These are phyloP conservation scores for Ephialtes manifestator DNA, from an alignment of 2,888 invertebrate species.

Conservation along the genomic window DNA sequence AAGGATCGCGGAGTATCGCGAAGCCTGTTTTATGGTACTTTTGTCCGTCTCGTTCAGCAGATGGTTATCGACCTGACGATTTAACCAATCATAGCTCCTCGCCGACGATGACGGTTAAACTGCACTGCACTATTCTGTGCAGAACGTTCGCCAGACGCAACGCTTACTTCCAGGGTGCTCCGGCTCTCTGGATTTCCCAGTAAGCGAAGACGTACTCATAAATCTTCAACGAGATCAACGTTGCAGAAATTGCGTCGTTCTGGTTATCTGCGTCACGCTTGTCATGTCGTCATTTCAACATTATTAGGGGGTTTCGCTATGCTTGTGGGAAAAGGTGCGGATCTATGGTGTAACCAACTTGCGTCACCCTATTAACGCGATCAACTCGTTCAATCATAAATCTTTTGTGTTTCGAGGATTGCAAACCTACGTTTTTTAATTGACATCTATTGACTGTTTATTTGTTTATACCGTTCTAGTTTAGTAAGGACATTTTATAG, in stretches of 20 bases:
- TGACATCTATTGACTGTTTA: not conserved
- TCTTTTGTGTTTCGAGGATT: not conserved
- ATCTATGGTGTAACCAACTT: not conserved
- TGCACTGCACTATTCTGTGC: conserved; percentile 16
- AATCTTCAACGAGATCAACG: conserved; percentile 49
- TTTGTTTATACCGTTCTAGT: not conserved
- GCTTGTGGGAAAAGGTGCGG: conserved; percentile 19
- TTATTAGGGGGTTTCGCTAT: conserved; percentile 16
- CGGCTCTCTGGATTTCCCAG: conserved; percentile 26
- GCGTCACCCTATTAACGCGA: not conserved
- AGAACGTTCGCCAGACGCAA: not conserved
- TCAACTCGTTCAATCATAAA: not conserved
- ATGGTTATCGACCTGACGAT: conserved; percentile 66
- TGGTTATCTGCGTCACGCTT: conserved; percentile 32
- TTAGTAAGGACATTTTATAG: too few species aligned
- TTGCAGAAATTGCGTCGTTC: conserved; percentile 32
- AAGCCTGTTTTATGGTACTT: conserved; percentile 61
- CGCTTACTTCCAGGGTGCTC: not conserved
- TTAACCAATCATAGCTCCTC: conserved; percentile 67
- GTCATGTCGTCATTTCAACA: conserved; percentile 33
- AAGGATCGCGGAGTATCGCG: conserved; percentile 17
- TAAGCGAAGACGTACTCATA: conserved; percentile 43
- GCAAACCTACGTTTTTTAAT: not conserved
- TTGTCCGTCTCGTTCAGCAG: conserved; percentile 54
- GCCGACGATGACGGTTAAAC: conserved; percentile 43